Base-by-base conservation (phyloP, 2,888 invertebrate species). In the Enchytraeus crypticus region DNA sequence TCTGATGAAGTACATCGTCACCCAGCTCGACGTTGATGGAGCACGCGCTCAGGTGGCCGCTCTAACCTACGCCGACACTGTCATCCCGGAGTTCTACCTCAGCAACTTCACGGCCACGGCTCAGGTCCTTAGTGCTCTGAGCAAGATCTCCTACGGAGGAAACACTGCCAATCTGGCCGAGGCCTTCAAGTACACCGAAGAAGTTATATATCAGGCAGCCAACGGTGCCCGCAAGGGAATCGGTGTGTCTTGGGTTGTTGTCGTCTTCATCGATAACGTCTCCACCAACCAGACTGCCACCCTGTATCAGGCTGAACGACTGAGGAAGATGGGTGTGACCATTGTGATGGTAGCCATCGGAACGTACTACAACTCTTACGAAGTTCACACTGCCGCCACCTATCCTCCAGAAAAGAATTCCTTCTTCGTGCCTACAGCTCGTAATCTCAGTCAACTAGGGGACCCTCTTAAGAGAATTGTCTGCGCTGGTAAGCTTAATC, bases 401-500 rank as follows among this genome's bases (percentile, higher is more conserved):
- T 59, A 53, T 32, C 65, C 67, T 3, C 45, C 55, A 5, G 46
- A 45, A 4, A 34, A 43, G 8, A 67, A 64, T 33, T 56, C 64
- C 33, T n/a, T 61, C 23, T 61, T 47, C 5, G 58, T 46, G 18
- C 45, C 34, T 33, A 62, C 62, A 34, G 59, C 60, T 21, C 34
- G 47, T 11, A 59, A 63, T 21, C 29, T 51, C 38, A 29, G 26
- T 3, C 38, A 45, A 2, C 55, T 67, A 11, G 32, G 43, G 38
- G 49, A 59, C 18, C 21, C 43, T 33, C 29, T 64, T 51, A 33
- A 38, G 27, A 3, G 51, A 43, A 21, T 56, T 11, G 43, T 60
- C 8, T 67, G 67, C 51, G 33, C 61, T 29, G 61, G 67, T 67
- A n/a, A n/a, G n/a, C n/a, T n/a, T n/a, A n/a, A n/a, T n/a, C n/a